Conservation (phyloP, 2,888 invertebrate genomes). For the Arrhopalites spinosus region DNA sequence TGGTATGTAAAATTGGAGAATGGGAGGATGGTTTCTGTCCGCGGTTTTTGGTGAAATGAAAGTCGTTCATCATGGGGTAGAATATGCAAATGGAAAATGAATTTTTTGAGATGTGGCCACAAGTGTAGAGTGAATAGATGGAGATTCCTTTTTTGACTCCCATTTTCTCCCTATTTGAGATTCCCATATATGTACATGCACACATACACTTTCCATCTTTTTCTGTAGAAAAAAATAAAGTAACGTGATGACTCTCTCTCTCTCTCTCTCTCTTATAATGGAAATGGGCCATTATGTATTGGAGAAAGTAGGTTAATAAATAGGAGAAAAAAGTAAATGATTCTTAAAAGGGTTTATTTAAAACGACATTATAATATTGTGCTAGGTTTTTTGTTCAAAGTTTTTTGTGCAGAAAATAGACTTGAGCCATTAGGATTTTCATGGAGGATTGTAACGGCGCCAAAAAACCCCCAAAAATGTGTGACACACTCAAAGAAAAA, state of each 20-base stretch:
- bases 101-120: background rate
- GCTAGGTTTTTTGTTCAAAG: no score
- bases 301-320: no score
- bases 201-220: background rate
- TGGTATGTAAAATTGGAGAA: background rate
- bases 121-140: background rate
- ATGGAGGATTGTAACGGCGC: background rate
- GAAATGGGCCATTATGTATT: no score
- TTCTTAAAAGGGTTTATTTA: background rate
- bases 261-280: background rate
- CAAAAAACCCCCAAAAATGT: background rate
- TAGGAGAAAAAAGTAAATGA: background rate
- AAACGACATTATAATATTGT: no score
- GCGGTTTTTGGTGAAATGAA: constrained; percentile 9
- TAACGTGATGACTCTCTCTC: background rate
- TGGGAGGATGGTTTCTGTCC: background rate
- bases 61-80: constrained; percentile 19
- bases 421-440: background rate
- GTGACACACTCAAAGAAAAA: background rate
- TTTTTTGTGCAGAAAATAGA: no score
- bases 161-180: background rate
- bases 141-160: background rate
- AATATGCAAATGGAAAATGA: constrained; percentile 14
- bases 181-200: background rate
- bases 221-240: background rate